These are phyloP conservation scores for Coilia nasus DNA, from an alignment of 2,797 vertebrate species.

Conservation along the genomic window DNA sequence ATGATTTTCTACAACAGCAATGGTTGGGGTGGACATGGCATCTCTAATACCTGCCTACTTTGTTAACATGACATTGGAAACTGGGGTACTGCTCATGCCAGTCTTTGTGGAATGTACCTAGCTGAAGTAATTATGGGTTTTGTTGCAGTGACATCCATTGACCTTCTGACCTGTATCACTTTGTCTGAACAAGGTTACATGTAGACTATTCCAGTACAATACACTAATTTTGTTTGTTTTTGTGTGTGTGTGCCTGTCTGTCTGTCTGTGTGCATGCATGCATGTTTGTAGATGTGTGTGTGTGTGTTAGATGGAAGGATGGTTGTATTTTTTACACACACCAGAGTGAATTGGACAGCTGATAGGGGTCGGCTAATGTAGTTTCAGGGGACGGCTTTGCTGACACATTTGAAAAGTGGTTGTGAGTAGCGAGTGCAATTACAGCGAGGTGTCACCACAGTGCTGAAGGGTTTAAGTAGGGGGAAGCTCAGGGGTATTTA, in stretches of 20 bases:
- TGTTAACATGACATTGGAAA: neutral
- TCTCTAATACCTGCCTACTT: too few species aligned
- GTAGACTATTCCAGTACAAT: neutral
- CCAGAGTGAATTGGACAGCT: slow-evolving; percentile 18
- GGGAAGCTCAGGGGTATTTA: slow-evolving; percentile 26
- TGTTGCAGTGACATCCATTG: neutral
- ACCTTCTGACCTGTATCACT: neutral
- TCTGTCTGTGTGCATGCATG: neutral
- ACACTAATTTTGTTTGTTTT: neutral
- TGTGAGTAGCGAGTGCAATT: slow-evolving; percentile 31
- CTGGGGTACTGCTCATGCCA: neutral
- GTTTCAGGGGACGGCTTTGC: slow-evolving; percentile 30
- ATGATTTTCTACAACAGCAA: too few species aligned
- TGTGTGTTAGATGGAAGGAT: slow-evolving; percentile 9
- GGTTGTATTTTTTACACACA: neutral
- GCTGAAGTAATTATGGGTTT: neutral
- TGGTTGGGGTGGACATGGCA: too few species aligned
- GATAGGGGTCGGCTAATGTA: slow-evolving; percentile 37
- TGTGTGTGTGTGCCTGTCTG: neutral
- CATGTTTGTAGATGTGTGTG: slow-evolving; percentile 15
- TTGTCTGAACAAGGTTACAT: neutral
- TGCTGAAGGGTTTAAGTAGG: slow-evolving; percentile 36
- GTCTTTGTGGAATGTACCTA: too few species aligned
- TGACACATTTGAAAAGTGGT: slow-evolving; percentile 27
- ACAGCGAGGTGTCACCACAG: slow-evolving; percentile 35